A percentile compares a stretch with the other conserved stretches of the same genome.
These are phyloP conservation scores for Agrilus mali DNA, from an alignment of 2,888 invertebrate genomes.

Conservation along the genomic window DNA sequence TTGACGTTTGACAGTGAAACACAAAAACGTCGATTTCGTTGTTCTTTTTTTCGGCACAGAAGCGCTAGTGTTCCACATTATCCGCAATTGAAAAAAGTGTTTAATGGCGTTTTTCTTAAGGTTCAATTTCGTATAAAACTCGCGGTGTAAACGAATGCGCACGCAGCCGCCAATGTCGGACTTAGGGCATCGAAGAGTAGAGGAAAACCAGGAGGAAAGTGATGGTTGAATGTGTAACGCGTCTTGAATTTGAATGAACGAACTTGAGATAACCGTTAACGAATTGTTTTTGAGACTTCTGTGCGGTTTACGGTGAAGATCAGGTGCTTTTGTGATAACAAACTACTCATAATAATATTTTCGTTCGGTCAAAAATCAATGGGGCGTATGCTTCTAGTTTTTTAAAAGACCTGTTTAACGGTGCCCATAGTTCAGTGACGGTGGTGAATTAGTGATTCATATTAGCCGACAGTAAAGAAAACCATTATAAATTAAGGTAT, in stretches of 20 bases:
- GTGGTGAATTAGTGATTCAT: no score
- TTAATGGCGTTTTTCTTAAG: slow-evolving; percentile 5
- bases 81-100: slow-evolving; percentile 1
- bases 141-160: slow-evolving; percentile 8
- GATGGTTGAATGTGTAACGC: slow-evolving; percentile 24
- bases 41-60: slow-evolving; percentile 26
- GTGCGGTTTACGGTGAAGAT: slow-evolving; percentile 5
- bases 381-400: slow-evolving; percentile 26
- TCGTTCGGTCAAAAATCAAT: slow-evolving; percentile 19
- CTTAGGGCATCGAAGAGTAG: slow-evolving; percentile 18
- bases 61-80: slow-evolving; percentile 26
- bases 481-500: no score
- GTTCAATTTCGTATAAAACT: slow-evolving; percentile 4
- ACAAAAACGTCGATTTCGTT: slow-evolving; percentile 32
- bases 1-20: slow-evolving; percentile 18
- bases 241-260: slow-evolving; percentile 20
- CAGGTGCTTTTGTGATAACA: slow-evolving; percentile 1
- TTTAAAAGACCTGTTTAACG: no score
- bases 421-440: no score
- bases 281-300: slow-evolving; percentile 6
- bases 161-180: slow-evolving; percentile 15
- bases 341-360: slow-evolving; percentile 3
- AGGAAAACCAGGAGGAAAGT: slow-evolving; percentile 11
- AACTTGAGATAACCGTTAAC: slow-evolving; percentile 10
- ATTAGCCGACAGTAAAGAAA: no score